phyloP scores from a whole-genome alignment of 1,140 invertebrate genomes.

The Drosophila subobscura region DNA sequence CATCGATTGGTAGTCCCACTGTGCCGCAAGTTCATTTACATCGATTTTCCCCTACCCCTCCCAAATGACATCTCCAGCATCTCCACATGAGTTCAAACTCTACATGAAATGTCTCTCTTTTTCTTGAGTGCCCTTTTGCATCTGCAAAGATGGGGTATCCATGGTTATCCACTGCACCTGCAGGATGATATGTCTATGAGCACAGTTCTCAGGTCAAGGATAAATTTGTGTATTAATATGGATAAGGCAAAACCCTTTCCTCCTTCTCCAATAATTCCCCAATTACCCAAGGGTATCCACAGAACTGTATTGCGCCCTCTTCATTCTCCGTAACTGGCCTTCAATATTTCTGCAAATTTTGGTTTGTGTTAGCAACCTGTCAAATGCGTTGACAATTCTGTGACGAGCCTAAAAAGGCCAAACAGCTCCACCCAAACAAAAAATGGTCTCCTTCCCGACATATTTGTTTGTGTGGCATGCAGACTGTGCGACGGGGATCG shows the following conservation, averaged over 20 bases:
- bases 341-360: neutral
- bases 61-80: neutral
- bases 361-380: constrained; percentile 18
- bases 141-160: neutral
- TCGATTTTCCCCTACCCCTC: constrained; percentile 17
- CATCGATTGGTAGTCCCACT: constrained; percentile 43
- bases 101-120: constrained; percentile 1
- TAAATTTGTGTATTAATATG: no score
- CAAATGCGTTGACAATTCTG: constrained; percentile 33
- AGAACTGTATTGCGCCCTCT: no score
- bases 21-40: constrained; percentile 33
- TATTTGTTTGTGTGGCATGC: neutral
- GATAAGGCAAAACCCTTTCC: no score
- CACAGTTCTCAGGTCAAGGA: no score
- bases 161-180: no score
- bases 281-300: no score
- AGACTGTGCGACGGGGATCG: constrained; percentile 1
- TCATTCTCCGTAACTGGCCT: neutral
- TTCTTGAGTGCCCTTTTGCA: neutral
- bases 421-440: neutral
- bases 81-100: constrained; percentile 1
- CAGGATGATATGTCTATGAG: no score
- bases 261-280: no score
- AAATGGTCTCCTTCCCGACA: neutral
- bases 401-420: constrained; percentile 25